Conservation (phyloP, 2,797 vertebrate genomes). For the Aphelocoma californica region DNA sequence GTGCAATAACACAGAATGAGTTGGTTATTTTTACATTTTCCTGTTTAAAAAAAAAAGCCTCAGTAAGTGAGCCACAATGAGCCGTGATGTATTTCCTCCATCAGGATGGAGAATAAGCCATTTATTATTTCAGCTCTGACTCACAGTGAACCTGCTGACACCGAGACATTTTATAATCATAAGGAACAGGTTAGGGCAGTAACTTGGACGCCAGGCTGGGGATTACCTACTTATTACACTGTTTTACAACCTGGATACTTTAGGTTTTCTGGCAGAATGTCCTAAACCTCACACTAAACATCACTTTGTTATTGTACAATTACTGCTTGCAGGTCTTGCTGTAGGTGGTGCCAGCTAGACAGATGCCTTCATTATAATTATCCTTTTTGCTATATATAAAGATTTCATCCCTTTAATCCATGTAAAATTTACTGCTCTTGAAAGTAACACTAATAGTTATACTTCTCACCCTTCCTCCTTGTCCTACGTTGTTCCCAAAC, state of each 20-base stretch:
- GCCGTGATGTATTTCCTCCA: constrained; percentile 97
- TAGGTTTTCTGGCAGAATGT: constrained; percentile 78
- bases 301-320: constrained; percentile 85
- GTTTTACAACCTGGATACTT: constrained; percentile 73
- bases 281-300: constrained; percentile 87
- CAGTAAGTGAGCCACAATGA: constrained; percentile 87
- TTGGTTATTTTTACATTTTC: constrained; percentile 98
- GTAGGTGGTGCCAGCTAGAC: constrained; percentile 84
- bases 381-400: constrained; percentile 65
- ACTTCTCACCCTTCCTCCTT: background rate
- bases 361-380: constrained; percentile 77
- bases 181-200: constrained; percentile 80
- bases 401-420: constrained; percentile 64
- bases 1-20: constrained; percentile 76
- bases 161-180: constrained; percentile 76
- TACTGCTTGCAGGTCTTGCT: constrained; percentile 80
- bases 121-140: constrained; percentile 92
- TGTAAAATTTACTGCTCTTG: constrained; percentile 60
- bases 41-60: constrained; percentile 85
- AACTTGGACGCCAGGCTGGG: constrained; percentile 67
- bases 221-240: constrained; percentile 76
- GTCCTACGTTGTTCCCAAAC: background rate
- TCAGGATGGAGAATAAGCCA: constrained; percentile 94
- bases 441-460: constrained; percentile 46
- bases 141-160: constrained; percentile 85